Evolutionary conservation across 2,888 invertebrate genomes (phyloP).

Genomic region (Erebia palarica): DNA sequence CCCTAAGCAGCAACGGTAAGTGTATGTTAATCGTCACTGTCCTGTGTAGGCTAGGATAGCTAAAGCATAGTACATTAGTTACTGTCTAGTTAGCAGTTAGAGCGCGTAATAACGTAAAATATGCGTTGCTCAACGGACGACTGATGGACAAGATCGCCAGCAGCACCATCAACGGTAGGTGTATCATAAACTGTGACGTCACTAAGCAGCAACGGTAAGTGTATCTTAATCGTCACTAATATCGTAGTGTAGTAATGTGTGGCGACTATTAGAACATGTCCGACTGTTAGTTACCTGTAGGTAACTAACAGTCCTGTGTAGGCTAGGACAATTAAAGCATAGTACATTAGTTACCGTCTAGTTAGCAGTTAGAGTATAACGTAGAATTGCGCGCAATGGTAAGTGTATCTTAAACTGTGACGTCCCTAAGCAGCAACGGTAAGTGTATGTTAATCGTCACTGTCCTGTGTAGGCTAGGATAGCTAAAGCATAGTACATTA

Average conservation of each 20-base stretch:
- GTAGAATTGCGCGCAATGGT: background rate
- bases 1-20: background rate
- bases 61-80: background rate
- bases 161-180: constrained; percentile 38
- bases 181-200: too few species aligned
- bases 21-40: background rate
- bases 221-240: too few species aligned
- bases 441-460: background rate
- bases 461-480: background rate
- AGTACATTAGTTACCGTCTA: too few species aligned
- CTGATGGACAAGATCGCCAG: constrained; percentile 57
- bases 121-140: constrained; percentile 58
- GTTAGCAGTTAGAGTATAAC: too few species aligned
- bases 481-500: background rate
- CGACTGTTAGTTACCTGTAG: too few species aligned
- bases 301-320: too few species aligned
- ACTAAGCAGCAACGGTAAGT: too few species aligned
- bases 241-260: too few species aligned
- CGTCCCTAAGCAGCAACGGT: constrained; percentile 34
- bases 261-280: too few species aligned
- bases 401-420: background rate
- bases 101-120: too few species aligned
- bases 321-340: too few species aligned
- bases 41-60: background rate
- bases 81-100: too few species aligned